These are phyloP conservation scores for Lissocephala sabroskyi DNA, from an alignment of 2,888 invertebrate genomes.

Conservation along the genomic window DNA sequence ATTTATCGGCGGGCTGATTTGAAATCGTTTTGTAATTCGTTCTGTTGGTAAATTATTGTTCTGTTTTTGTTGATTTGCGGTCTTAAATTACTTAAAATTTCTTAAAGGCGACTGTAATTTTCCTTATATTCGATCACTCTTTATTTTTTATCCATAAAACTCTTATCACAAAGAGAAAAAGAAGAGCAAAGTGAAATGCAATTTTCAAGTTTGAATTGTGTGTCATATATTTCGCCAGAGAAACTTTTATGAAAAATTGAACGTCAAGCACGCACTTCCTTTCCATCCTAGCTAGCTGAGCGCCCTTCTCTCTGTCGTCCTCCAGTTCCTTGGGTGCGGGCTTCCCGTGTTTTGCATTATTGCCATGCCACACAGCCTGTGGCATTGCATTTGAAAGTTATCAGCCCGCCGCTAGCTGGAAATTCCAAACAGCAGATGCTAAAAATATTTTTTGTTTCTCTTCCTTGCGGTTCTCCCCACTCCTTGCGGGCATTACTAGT, in stretches of 20 bases:
- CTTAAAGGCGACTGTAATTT: too few relatives aligned
- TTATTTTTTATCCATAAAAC: slow-evolving; percentile 3
- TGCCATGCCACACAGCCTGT: slow-evolving; percentile 55
- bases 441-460: slow-evolving; percentile 11
- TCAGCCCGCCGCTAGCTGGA: slow-evolving; percentile 25
- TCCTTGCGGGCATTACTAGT: too few relatives aligned
- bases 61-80: too few relatives aligned
- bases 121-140: too few relatives aligned
- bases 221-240: slow-evolving; percentile 36
- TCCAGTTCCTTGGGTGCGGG: too few relatives aligned
- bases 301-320: not conserved
- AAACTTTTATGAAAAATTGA: slow-evolving; percentile 60
- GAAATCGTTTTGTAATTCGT: too few relatives aligned
- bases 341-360: slow-evolving; percentile 51
- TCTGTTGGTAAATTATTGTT: too few relatives aligned
- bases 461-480: not conserved
- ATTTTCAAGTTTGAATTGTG: slow-evolving; percentile 52
- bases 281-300: not conserved
- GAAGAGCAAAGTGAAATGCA: slow-evolving; percentile 38
- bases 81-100: too few relatives aligned
- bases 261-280: slow-evolving; percentile 32
- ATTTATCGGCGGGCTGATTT: too few relatives aligned
- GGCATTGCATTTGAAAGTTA: slow-evolving; percentile 62
- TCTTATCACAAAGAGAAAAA: too few relatives aligned
- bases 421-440: slow-evolving; percentile 34